Base-by-base conservation (phyloP, 2,888 invertebrate genomes). In the Encarsia formosa region DNA sequence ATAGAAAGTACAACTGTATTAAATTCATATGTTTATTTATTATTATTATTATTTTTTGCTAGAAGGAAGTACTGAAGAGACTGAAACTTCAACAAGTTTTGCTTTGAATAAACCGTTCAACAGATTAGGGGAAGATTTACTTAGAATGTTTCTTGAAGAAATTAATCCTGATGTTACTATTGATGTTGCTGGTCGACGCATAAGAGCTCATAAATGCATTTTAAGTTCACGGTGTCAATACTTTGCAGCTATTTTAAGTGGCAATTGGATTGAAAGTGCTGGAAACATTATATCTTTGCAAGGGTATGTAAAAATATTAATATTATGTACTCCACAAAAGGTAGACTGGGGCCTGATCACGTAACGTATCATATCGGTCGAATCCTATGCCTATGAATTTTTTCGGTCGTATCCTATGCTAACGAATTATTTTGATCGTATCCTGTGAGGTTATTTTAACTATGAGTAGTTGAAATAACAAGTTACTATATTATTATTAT, bases 181-280 rank as follows among this genome's bases (percentile, higher is more conserved):
- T 9, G 89, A 91, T 70, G 91, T 91, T 11, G 85, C 85, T 35
- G 91, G 90, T 1, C 81, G 87, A 43, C 81, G 87, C 44, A 85
- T 95, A 43, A 86, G 86, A 68, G 94, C 94, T 2, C 94, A 94
- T 70, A 91, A 91, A 74, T 94, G 94, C 71, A 91, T 96, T 65
- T 76, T 96, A 56, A 87, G 91, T 45, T 92, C 93, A 13, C 80
- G 95, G 48, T 95, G 94, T 69, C 91, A 90, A 69, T 95, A 94
- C 73, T 96, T 96, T 75, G 91, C 92, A 8, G 92, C 90, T 16
- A 86, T 94, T 75, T 75, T 95, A 23, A 90, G 90, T 60, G 93
- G 92, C 2, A 86, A 88, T 52, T 91, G 89, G 83, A 82, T 87
- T 22, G 89, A 91, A 67, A 83, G 79, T 66, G 83, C 85, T 50